A percentile compares a stretch with the other conserved stretches of the same genome.
Evolutionary conservation across 92 coral and sea anemone species (phyloP).

Genomic region (Palythoa grandiflora): DNA sequence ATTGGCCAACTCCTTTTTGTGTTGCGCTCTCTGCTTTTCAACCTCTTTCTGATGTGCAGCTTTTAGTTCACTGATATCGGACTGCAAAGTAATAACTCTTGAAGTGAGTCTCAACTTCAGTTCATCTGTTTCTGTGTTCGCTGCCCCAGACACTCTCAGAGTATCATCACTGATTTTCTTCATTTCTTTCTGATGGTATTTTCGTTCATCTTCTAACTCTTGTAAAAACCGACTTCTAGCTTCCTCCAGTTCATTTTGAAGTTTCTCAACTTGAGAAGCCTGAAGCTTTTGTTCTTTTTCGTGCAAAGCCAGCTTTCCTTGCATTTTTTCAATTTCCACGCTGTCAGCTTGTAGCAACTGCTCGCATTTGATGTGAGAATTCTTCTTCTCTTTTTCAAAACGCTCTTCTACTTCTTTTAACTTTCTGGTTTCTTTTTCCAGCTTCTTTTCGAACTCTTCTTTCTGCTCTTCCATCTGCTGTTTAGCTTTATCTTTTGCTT

Average conservation of each 20-base stretch:
- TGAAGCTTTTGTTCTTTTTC: constrained; percentile 73
- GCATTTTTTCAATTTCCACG: constrained; percentile 44
- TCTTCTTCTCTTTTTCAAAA: constrained; percentile 29
- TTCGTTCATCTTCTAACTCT: constrained; percentile 71
- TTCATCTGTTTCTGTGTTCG: constrained; percentile 85
- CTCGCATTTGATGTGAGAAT: background rate
- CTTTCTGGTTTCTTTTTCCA: constrained; percentile 16
- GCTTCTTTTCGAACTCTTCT: constrained; percentile 15
- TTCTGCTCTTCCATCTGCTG: constrained; percentile 15
- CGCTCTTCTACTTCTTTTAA: constrained; percentile 19
- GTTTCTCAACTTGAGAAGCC: constrained; percentile 57
- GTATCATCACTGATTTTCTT: constrained; percentile 86
- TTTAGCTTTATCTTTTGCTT: constrained; percentile 34
- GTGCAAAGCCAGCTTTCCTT: constrained; percentile 55
- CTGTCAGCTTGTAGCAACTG: constrained; percentile 23
- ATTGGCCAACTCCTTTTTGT: constrained; percentile 79
- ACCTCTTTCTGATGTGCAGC: constrained; percentile 85
- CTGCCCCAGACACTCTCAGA: constrained; percentile 79
- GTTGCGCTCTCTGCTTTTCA: constrained; percentile 75
- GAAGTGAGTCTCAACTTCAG: constrained; percentile 89
- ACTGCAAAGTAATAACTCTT: constrained; percentile 93
- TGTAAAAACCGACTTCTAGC: constrained; percentile 64
- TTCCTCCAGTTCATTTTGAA: constrained; percentile 83
- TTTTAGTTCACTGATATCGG: constrained; percentile 95
- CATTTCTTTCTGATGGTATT: constrained; percentile 80